phyloP scores from a whole-genome alignment of 2,797 vertebrate species.

The Semaprochilodus insignis region DNA sequence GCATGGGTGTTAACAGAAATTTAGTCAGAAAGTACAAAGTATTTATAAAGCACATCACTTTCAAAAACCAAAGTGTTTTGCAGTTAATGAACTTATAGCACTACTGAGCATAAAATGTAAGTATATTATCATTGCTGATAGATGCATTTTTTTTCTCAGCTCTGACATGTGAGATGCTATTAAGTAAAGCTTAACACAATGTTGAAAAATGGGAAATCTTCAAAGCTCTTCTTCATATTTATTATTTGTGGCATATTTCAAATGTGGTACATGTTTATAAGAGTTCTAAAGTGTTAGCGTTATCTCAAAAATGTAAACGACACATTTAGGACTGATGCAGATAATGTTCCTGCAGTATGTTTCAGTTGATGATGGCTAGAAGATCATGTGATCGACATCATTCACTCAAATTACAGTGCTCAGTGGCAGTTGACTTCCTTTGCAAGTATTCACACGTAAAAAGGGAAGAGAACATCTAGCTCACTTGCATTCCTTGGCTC shows the following conservation, averaged over 20 bases:
- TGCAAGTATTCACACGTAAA: conserved; percentile 82
- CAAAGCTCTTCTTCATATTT: background rate
- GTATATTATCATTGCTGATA: too few relatives aligned
- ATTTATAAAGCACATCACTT: too few relatives aligned
- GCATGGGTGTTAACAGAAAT: too few relatives aligned
- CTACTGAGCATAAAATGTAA: too few relatives aligned
- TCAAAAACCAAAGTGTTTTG: too few relatives aligned
- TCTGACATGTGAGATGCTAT: background rate
- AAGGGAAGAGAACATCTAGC: conserved; percentile 77
- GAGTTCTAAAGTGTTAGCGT: conserved; percentile 2
- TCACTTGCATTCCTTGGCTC: conserved; percentile 78
- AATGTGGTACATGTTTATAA: background rate
- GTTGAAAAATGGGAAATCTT: background rate
- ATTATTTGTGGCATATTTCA: background rate
- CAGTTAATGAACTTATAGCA: too few relatives aligned
- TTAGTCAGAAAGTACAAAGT: too few relatives aligned
- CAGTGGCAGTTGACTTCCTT: conserved; percentile 80
- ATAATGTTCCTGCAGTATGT: conserved; percentile 24
- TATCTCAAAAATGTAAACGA: conserved; percentile 10
- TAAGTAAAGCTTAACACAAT: background rate
- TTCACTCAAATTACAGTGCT: conserved; percentile 84
- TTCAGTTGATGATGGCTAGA: conserved; percentile 66
- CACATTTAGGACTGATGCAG: conserved; percentile 28
- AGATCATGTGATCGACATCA: conserved; percentile 83
- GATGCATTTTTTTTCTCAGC: background rate